Base-by-base conservation (phyloP, 2,888 invertebrate genomes). In the Dyspetes luteomarginatus region DNA sequence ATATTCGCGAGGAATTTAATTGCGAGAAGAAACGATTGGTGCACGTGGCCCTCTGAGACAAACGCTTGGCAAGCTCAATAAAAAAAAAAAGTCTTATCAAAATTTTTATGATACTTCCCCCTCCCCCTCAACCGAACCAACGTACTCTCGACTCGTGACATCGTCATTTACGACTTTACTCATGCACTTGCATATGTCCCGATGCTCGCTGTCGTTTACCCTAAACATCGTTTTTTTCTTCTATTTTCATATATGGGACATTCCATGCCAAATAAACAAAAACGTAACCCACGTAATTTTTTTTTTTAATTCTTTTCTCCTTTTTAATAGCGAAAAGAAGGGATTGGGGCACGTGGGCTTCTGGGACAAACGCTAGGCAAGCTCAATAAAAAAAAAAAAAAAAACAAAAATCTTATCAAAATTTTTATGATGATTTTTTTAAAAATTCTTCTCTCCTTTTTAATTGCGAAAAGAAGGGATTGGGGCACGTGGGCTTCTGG, bases 81-180 rank as follows among this genome's bases (percentile, higher is more conserved):
- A 62, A 73, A 15, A 30, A 15, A 45, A 28, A 48, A 41, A 78
- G 30, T 36, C 78, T 73, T 73, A 73, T 73, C 73, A 73, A 73
- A 72, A 78, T 78, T 68, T 78, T 78, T 78, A 78, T 55, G 68
- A 62, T 67, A 30, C 36, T 65, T n/a, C 43, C 22, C 12, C 65
- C 45, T 12, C 24, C 36, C 9, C 36, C 12, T 9, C 3, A 12
- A 17, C 17, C 1, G 15, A n/a, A 22, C 71, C 48, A 9, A 3
- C 60, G 12, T 0, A 7, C 19, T 5, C 41, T 36, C 36, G 36
- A 12, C 36, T 43, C 56, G 36, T 48, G 24, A 56, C 60, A 30
- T 62, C 72, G 72, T 60, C 58, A 62, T 73, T 73, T 73, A 73
- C 73, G 73, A 68, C 68, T 19, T 36, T 67, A 15, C 48, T 41